Percentiles rank a stretch among this genome's conserved stretches.
These are phyloP conservation scores for Ciconia maguari DNA, from an alignment of 2,113 vertebrate species.

Conservation along the genomic window DNA sequence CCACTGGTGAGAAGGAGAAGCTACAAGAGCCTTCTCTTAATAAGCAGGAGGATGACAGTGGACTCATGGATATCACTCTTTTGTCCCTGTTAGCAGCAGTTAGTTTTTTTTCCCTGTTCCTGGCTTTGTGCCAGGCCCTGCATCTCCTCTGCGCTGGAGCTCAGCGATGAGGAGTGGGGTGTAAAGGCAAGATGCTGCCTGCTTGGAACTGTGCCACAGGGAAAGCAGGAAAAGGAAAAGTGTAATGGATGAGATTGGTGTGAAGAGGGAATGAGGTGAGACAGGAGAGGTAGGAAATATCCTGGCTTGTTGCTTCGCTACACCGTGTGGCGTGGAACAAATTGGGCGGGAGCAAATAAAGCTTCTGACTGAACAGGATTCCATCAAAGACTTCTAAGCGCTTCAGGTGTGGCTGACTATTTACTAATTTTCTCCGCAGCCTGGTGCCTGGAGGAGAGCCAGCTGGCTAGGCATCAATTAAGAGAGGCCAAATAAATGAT, in stretches of 20 bases:
- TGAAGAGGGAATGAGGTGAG: conserved; percentile 46
- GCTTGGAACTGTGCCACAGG: not conserved
- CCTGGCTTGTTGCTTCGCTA: not conserved
- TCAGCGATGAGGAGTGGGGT: not conserved
- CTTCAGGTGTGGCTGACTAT: conserved; percentile 32
- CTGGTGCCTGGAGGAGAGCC: not conserved
- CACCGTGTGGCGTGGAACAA: not conserved
- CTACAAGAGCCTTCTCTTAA: not conserved
- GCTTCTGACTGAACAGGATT: conserved; percentile 55
- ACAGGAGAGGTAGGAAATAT: conserved; percentile 38
- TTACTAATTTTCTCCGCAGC: not conserved
- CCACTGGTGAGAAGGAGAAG: not conserved
- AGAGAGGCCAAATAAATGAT: not conserved
- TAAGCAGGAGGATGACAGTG: not conserved
- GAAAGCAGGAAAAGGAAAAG: conserved; percentile 46
- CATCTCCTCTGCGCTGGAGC: not conserved
- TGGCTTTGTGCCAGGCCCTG: no score
- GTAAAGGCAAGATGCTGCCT: not conserved
- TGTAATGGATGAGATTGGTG: not conserved
- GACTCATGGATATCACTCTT: not conserved
- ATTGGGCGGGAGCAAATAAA: not conserved
- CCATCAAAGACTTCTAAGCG: conserved; percentile 8
- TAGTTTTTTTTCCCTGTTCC: not conserved
- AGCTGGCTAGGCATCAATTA: not conserved
- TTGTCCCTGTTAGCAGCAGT: not conserved